phyloP scores from a whole-genome alignment of 2,113 vertebrate species.

The Chaenogobius annularis region DNA sequence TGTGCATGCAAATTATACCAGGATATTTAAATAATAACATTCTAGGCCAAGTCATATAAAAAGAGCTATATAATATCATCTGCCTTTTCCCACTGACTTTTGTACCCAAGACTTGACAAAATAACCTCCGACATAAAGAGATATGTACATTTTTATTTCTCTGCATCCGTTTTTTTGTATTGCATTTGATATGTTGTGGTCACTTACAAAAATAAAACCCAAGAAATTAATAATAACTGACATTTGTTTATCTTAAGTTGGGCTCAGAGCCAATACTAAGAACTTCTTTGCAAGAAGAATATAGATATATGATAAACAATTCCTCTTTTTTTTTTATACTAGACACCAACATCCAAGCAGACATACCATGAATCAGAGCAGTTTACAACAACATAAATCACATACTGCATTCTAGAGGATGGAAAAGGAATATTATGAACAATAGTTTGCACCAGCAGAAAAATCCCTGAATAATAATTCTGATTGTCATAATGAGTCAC shows the following conservation, averaged over 20 bases:
- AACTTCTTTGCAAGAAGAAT: constrained; percentile 17
- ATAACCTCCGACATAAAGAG: neutral
- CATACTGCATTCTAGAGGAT: constrained; percentile 14
- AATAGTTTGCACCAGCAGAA: neutral
- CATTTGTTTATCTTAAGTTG: constrained; percentile 35
- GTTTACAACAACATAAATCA: neutral
- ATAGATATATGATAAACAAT: neutral
- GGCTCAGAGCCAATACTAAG: constrained; percentile 13
- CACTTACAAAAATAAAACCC: neutral
- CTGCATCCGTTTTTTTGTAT: neutral
- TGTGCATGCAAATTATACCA: too few relatives aligned
- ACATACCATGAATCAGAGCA: constrained; percentile 1
- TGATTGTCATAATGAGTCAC: constrained; percentile 35
- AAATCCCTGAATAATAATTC: constrained; percentile 2
- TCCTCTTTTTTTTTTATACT: neutral
- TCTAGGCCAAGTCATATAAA: too few relatives aligned
- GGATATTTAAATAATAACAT: too few relatives aligned
- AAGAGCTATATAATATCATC: too few relatives aligned
- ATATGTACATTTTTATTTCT: neutral
- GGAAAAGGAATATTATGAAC: neutral
- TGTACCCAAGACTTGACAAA: neutral
- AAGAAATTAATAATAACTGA: constrained; percentile 46
- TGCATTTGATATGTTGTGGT: constrained; percentile 3
- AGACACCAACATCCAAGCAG: neutral
- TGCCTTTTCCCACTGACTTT: neutral